Conservation (phyloP, 2,797 vertebrate genomes). For the Lepus townsendii region DNA sequence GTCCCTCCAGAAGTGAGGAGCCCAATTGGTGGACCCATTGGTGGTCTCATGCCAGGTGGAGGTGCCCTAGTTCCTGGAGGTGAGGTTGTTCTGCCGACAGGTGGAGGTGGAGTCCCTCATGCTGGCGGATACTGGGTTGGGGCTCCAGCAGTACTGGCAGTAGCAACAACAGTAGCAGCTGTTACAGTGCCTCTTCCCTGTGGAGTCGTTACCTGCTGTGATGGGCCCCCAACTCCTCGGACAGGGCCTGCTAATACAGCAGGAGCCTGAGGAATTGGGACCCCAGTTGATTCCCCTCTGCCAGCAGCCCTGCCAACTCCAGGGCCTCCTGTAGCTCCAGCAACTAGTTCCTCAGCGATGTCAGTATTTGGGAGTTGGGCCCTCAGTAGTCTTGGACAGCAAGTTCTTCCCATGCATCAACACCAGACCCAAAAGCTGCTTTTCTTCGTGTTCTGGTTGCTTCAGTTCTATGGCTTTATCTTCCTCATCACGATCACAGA, state of each 20-base stretch:
- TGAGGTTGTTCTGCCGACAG: conserved; percentile 96
- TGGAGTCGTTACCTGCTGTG: conserved; percentile 99
- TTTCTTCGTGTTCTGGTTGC: conserved; percentile 98
- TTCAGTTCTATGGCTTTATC: conserved; percentile 96
- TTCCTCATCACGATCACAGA: conserved; percentile 97
- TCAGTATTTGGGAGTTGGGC: conserved; percentile 98
- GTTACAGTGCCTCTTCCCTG: conserved; percentile 95
- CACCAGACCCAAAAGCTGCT: conserved; percentile 96
- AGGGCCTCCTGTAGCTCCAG: conserved; percentile 97
- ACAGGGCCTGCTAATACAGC: conserved; percentile 88
- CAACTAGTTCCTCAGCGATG: conserved; percentile 96
- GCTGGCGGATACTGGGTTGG: conserved; percentile 97
- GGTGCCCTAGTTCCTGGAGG: conserved; percentile 99
- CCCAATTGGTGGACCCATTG: conserved; percentile 98
- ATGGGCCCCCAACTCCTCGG: conserved; percentile 96
- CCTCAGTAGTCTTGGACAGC: conserved; percentile 98
- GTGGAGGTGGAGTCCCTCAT: conserved; percentile 94
- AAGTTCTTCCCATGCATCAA: conserved; percentile 96
- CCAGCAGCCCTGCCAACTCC: conserved; percentile 97
- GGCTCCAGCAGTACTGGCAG: conserved; percentile 96
- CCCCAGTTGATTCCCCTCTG: conserved; percentile 95
- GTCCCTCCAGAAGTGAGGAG: conserved; percentile 97
- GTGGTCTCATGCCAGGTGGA: conserved; percentile 97
- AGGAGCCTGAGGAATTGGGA: conserved; percentile 97
- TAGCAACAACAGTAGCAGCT: conserved; percentile 95